Base-by-base conservation (phyloP, 2,113 vertebrate species). In the Spea multiplicata region DNA sequence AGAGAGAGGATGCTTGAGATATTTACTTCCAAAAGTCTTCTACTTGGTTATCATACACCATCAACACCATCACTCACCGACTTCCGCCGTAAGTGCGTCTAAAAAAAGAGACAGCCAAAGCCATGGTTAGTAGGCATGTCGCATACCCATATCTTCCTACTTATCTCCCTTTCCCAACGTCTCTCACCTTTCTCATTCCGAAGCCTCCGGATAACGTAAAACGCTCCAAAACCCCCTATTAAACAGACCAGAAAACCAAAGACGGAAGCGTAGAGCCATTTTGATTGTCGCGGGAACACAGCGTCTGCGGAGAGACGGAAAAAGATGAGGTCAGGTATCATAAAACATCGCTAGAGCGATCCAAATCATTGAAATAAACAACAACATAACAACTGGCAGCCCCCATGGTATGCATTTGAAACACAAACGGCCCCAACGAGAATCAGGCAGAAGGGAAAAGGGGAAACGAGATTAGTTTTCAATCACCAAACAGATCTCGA, bases 241-340 rank as follows among this genome's bases (percentile, higher is more conserved):
- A 14, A 4, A 44, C 66, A 9, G 7, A 66, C 6, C 17, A 66
- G 1, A 8, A 49, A 4, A 62, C 5, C 7, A 10, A 53, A 48
- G 49, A 67, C n/a, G 45, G 66, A 79, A n/a, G 62, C 77, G 14
- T 67, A 79, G 13, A 5, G 8, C 77, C 77, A 79, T 0, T 49
- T 9, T 8, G 77, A 79, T 6, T 66, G 10, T 3, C 45, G 70
- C 8, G 77, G 77, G 50, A 79, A 79, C 50, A 79, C 47, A n/a
- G 73, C 61, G 14, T n/a, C 77, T 79, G 45, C 2, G 4, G 59
- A 59, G 62, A 73, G 70, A 73, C 55, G 55, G 6, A 50, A 55
- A 30, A 52, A 52, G 6, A 10, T 52, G 50, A 52, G 30, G 30
- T 30, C 30, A 2, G 30, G 30, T 30, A 30, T 30, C 30, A 30